Base-by-base conservation (phyloP, 2,113 vertebrate genomes). In the Sclerurus mexicanus region DNA sequence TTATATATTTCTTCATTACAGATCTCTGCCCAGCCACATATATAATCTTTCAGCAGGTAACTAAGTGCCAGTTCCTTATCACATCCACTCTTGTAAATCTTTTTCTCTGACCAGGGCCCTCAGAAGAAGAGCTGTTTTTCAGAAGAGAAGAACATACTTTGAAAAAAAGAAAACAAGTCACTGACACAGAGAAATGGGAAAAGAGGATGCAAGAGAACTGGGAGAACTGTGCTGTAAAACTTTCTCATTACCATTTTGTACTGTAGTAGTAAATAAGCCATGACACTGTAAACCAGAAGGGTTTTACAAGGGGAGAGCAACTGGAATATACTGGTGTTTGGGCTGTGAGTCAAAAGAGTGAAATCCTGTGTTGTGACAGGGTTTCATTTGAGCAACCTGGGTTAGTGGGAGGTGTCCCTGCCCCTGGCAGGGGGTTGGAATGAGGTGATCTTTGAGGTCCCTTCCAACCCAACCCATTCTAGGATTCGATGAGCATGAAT, bases 141-240 rank as follows among this genome's bases (percentile, higher is more conserved):
- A 98, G 97, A 96, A 95, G 96, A 95, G 88, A 97, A 96, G 75
- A 96, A 64, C 64, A 97, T 7, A 16, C 73, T 35, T 39, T 79
- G 62, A 79, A 53, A 81, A 89, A 89, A 94, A 98, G 96, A 92
- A 98, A 95, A 90, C 97, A 83, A 94, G 73, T 88, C 55, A 97
- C 97, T 44, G 98, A 98, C 76, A 96, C 97, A 77, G 98, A 98
- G 88, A 98, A 96, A 91, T 98, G 99, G 99, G 98, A 99, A 91
- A 98, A 98, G 67, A 98, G 98, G 88, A 97, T 99, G 47, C 98
- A 99, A 64, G 99, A 99, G 97, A 99, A 99, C 85, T 99, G 99
- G 99, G 99, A 99, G 95, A 99, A 99, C 93, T 99, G 98, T 96
- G 85, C 96, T 98, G 99, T 99, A 97, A 98, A 50, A 69, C 69